A percentile compares a stretch with the other conserved stretches of the same genome.
Conservation (phyloP, 2,888 invertebrate genomes). For the Itoplectis maculator region DNA sequence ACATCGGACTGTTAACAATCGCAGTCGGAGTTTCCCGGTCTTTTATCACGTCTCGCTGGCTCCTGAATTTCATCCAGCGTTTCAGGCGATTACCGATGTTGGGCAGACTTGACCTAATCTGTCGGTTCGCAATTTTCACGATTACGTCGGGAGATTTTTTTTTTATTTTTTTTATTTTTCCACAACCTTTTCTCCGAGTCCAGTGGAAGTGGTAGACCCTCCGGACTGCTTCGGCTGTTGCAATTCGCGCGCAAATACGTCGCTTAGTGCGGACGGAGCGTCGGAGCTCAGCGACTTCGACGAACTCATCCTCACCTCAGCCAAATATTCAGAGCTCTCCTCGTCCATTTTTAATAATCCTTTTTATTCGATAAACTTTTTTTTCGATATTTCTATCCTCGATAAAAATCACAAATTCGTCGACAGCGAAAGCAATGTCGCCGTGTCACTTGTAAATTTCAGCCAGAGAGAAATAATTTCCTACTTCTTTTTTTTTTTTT, state of each 20-base stretch:
- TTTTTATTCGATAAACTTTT: background rate
- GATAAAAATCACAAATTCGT: slow-evolving; percentile 16
- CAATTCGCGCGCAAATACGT: slow-evolving; percentile 44
- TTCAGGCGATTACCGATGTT: slow-evolving; percentile 73
- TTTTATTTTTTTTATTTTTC: slow-evolving; percentile 24
- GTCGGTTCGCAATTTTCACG: slow-evolving; percentile 49
- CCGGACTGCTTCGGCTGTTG: slow-evolving; percentile 9
- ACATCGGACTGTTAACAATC: slow-evolving; percentile 17
- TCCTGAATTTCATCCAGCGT: slow-evolving; percentile 73
- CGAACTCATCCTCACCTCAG: slow-evolving; percentile 20
- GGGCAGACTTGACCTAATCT: slow-evolving; percentile 75
- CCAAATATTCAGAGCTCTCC: background rate
- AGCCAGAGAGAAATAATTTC: slow-evolving; percentile 12
- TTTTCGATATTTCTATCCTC: too few species aligned
- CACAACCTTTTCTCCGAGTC: slow-evolving; percentile 66
- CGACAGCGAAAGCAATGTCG: background rate
- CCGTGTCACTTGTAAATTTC: slow-evolving; percentile 44
- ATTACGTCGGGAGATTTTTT: too few species aligned
- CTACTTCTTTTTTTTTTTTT: slow-evolving; percentile 29
- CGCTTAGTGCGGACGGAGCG: slow-evolving; percentile 43
- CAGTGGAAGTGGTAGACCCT: slow-evolving; percentile 39
- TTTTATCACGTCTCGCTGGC: slow-evolving; percentile 55
- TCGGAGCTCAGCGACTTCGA: slow-evolving; percentile 45
- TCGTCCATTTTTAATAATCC: slow-evolving; percentile 45
- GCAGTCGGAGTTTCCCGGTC: slow-evolving; percentile 28